phyloP scores from a whole-genome alignment of 2,888 invertebrate species.

The Malthinus flaveolus region DNA sequence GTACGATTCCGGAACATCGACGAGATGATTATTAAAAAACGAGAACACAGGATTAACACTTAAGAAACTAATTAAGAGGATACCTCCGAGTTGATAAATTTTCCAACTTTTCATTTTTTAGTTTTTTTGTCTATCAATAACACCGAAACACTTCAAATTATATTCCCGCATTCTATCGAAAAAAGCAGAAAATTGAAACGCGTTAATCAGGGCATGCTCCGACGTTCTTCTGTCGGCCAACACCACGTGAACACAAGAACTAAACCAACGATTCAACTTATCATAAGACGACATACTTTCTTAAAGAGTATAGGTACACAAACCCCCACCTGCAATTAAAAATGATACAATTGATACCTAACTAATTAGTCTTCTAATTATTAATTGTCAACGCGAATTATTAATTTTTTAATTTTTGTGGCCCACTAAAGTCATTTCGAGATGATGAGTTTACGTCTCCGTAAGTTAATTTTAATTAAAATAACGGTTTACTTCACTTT shows the following conservation, averaged over 20 bases:
- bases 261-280: slow-evolving; percentile 43
- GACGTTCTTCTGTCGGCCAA: slow-evolving; percentile 42
- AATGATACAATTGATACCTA: slow-evolving; percentile 1
- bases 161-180: slow-evolving; percentile 25
- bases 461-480: not conserved
- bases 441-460: no score
- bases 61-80: slow-evolving; percentile 8
- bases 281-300: slow-evolving; percentile 52
- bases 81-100: slow-evolving; percentile 7
- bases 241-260: slow-evolving; percentile 46
- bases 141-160: slow-evolving; percentile 13
- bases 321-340: slow-evolving; percentile 16
- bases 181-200: slow-evolving; percentile 42
- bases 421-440: no score
- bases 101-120: slow-evolving; percentile 14
- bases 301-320: slow-evolving; percentile 5
- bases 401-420: not conserved
- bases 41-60: slow-evolving; percentile 28
- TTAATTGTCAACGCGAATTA: not conserved
- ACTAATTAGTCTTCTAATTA: slow-evolving; percentile 6
- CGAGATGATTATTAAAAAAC: slow-evolving; percentile 45
- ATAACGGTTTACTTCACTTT: slow-evolving; percentile 7
- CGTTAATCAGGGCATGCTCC: slow-evolving; percentile 47
- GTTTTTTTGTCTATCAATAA: slow-evolving; percentile 10
- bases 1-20: slow-evolving; percentile 44